phyloP scores from a whole-genome alignment of 2,797 vertebrate genomes.

The Malurus splendens region DNA sequence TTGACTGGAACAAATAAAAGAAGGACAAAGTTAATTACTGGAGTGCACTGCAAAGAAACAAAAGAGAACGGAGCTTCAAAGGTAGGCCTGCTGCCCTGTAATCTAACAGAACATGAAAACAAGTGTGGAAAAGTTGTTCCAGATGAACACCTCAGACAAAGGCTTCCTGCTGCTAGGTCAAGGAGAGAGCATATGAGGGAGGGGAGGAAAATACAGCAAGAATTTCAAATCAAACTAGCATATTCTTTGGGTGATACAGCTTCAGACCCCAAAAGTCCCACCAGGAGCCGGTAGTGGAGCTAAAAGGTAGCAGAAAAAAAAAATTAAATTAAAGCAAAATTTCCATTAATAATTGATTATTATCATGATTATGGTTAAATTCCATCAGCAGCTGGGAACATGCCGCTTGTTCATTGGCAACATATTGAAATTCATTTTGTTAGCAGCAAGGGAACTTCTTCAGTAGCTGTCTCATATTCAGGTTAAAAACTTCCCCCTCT shows the following conservation, averaged over 20 bases:
- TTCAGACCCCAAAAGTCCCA: constrained; percentile 50
- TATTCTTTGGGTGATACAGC: constrained; percentile 51
- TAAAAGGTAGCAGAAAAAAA: constrained; percentile 45
- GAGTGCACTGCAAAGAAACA: constrained; percentile 97
- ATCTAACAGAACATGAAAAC: constrained; percentile 99
- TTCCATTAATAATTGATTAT: constrained; percentile 66
- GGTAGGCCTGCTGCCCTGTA: constrained; percentile 96
- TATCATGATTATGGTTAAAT: constrained; percentile 20
- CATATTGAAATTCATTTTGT: constrained; percentile 73
- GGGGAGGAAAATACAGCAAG: constrained; percentile 67
- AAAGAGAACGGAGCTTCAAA: constrained; percentile 94
- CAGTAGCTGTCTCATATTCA: constrained; percentile 67
- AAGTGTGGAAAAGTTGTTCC: constrained; percentile 99
- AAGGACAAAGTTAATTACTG: constrained; percentile 99
- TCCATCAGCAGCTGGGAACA: constrained; percentile 59
- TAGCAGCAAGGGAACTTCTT: constrained; percentile 70
- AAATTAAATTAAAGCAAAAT: constrained; percentile 63
- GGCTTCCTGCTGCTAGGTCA: constrained; percentile 86
- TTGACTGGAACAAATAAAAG: constrained; percentile 99
- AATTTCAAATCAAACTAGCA: constrained; percentile 60
- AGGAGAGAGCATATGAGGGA: constrained; percentile 67
- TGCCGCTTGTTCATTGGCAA: constrained; percentile 52
- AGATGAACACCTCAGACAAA: constrained; percentile 99
- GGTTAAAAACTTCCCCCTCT: constrained; percentile 68
- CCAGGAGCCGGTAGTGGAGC: constrained; percentile 31